Evolutionary conservation across 2,888 invertebrate genomes (phyloP).

Genomic region (Synanthedon andrenaeformis): DNA sequence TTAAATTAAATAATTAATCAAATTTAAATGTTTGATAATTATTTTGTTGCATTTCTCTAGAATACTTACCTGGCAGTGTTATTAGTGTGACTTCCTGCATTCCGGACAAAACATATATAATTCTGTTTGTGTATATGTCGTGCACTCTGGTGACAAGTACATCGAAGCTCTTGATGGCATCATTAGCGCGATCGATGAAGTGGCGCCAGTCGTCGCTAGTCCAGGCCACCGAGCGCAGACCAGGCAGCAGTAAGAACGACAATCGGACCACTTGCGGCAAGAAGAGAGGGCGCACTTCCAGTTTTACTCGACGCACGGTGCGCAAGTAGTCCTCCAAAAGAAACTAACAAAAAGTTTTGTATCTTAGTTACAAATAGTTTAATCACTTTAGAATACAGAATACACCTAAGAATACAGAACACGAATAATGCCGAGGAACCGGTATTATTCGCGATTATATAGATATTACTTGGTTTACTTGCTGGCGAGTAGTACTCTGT

Average conservation of each 20-base stretch:
- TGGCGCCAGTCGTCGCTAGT: slow-evolving; percentile 84
- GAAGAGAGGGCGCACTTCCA: slow-evolving; percentile 91
- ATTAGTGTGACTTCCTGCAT: slow-evolving; percentile 90
- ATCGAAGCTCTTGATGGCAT: slow-evolving; percentile 85
- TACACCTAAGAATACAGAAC: no score
- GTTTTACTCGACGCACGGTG: slow-evolving; percentile 80
- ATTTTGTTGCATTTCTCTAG: no score
- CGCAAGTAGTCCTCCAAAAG: slow-evolving; percentile 81
- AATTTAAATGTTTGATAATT: no score
- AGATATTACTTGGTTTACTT: no score
- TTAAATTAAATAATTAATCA: no score
- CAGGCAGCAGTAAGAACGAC: slow-evolving; percentile 85
- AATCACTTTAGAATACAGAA: no score
- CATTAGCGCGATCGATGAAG: slow-evolving; percentile 81
- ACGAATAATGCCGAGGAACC: no score
- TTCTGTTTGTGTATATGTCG: slow-evolving; percentile 91
- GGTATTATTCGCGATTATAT: no score
- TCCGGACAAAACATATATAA: slow-evolving; percentile 85
- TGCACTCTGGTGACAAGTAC: slow-evolving; percentile 81
- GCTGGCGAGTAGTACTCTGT: no score
- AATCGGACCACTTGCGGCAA: slow-evolving; percentile 88
- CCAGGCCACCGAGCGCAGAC: slow-evolving; percentile 85
- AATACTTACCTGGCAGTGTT: slow-evolving; percentile 74
- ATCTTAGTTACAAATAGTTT: slow-evolving; percentile 9
- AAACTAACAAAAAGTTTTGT: slow-evolving; percentile 57